These are phyloP conservation scores for Solea senegalensis DNA, from an alignment of 2,113 vertebrate species.

Conservation along the genomic window DNA sequence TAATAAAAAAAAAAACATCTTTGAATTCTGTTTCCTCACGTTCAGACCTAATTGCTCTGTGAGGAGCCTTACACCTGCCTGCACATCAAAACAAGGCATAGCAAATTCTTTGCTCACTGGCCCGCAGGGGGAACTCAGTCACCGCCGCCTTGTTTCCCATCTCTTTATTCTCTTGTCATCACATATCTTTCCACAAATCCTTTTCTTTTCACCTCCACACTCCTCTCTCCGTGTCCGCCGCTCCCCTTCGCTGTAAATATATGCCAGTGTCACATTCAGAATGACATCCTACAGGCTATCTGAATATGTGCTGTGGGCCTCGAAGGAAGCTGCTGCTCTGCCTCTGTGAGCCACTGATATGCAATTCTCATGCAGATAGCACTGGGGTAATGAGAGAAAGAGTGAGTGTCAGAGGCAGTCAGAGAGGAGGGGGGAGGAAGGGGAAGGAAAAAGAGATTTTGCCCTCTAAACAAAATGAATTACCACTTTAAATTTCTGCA, in stretches of 20 bases:
- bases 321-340: conserved; percentile 25
- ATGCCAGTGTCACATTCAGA: conserved; percentile 38
- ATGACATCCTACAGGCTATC: conserved; percentile 44
- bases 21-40: too few relatives aligned
- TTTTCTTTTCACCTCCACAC: conserved; percentile 4
- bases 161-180: background rate
- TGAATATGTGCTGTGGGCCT: conserved; percentile 33
- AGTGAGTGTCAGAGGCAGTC: conserved; percentile 17
- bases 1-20: too few relatives aligned
- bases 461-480: conserved; percentile 69
- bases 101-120: background rate
- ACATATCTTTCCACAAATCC: background rate
- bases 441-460: conserved; percentile 37
- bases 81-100: background rate
- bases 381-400: conserved; percentile 42
- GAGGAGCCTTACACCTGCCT: background rate
- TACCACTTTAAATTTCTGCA: conserved; percentile 55
- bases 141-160: background rate
- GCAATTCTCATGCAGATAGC: conserved; percentile 71
- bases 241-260: conserved; percentile 22
- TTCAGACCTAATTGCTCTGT: background rate
- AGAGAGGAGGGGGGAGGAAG: background rate
- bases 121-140: background rate
- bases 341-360: conserved; percentile 57
- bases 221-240: background rate